These are phyloP conservation scores for Drosophila picticornis DNA, from an alignment of 2,888 invertebrate genomes.

Conservation along the genomic window DNA sequence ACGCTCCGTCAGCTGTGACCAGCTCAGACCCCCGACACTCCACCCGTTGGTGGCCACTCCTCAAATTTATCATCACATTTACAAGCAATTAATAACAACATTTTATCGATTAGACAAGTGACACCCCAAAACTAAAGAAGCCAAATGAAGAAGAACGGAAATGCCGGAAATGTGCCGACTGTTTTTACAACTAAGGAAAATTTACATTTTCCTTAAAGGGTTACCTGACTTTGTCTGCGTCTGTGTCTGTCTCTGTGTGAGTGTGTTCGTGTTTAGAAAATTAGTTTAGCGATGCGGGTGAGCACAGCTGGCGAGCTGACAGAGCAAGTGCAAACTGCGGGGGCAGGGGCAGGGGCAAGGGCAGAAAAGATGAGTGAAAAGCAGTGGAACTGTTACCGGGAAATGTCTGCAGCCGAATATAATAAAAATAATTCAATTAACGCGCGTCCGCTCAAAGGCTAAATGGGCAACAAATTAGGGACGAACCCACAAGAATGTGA, in stretches of 20 bases:
- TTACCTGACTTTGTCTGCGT: not conserved
- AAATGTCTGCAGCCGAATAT: slow-evolving; percentile 48
- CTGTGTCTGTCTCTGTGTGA: not conserved
- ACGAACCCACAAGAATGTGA: slow-evolving; percentile 73
- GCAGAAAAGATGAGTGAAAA: slow-evolving; percentile 4
- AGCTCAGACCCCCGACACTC: not conserved
- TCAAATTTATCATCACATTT: slow-evolving; percentile 62
- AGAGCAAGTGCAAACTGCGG: slow-evolving; percentile 36
- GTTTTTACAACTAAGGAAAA: slow-evolving; percentile 30
- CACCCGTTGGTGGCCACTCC: not conserved
- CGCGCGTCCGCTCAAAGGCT: slow-evolving; percentile 58
- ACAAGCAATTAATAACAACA: slow-evolving; percentile 69
- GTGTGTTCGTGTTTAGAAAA: slow-evolving; percentile 67
- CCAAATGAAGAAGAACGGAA: slow-evolving; percentile 8
- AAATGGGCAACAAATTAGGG: slow-evolving; percentile 76
- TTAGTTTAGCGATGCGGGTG: slow-evolving; percentile 76
- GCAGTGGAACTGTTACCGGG: slow-evolving; percentile 42
- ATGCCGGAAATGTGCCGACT: slow-evolving; percentile 50
- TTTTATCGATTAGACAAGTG: slow-evolving; percentile 71
- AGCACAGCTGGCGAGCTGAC: slow-evolving; percentile 66
- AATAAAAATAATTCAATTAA: slow-evolving; percentile 82
- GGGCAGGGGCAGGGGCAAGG: not conserved
- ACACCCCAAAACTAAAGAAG: slow-evolving; percentile 32
- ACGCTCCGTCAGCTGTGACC: slow-evolving; percentile 64
- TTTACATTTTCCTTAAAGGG: slow-evolving; percentile 46